phyloP scores from a whole-genome alignment of 2,797 vertebrate genomes.

The Pogoniulus pusillus region DNA sequence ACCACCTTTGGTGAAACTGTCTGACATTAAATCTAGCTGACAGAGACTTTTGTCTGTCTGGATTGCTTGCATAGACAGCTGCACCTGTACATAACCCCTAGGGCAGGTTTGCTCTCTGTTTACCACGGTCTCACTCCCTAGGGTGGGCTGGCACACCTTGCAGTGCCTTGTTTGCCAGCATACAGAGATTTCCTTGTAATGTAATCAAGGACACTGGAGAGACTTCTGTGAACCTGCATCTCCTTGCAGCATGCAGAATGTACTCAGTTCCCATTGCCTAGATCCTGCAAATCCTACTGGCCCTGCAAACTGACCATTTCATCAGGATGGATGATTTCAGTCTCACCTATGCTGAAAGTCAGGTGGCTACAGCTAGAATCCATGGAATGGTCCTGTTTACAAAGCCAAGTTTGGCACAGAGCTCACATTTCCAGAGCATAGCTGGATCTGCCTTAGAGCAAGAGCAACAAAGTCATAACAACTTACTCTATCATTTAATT shows the following conservation, averaged over 20 bases:
- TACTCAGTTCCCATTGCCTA: neutral
- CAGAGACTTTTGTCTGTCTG: neutral
- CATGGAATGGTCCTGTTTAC: neutral
- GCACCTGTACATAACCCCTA: fast-evolving
- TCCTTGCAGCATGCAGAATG: neutral
- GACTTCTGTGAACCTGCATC: neutral
- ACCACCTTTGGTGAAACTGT: neutral
- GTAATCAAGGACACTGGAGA: neutral
- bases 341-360: neutral
- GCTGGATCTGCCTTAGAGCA: constrained; percentile 20
- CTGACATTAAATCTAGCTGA: neutral
- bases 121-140: fast-evolving
- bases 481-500: neutral
- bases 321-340: neutral
- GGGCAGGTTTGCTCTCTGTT: neutral
- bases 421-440: constrained; percentile 24
- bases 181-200: neutral
- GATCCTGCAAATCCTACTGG: neutral
- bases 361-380: neutral
- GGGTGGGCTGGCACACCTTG: neutral
- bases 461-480: constrained; percentile 15
- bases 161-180: neutral
- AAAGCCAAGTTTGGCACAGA: neutral
- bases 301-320: neutral
- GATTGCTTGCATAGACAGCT: neutral